Base-by-base conservation (phyloP, 2,888 invertebrate genomes). In the Dastarcus helophoroides region DNA sequence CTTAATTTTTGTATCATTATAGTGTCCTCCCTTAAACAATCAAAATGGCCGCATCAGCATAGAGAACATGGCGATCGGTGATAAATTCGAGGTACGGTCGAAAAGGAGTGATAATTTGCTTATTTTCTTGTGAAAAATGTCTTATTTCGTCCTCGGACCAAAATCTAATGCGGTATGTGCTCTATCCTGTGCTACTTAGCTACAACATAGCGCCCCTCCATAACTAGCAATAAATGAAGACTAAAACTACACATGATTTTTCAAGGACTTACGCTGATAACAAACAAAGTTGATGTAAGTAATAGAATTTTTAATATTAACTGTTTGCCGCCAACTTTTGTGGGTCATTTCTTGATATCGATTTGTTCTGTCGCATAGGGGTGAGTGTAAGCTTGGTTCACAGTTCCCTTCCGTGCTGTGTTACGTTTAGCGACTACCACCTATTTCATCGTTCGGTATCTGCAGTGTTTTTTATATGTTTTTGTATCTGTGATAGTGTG, bases 241-340 rank as follows among this genome's bases (percentile, higher is more conserved):
- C 56, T 56, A 54, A 55, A 52, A 53, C 51, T 51, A 48, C 52
- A 47, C 51, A 58, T 58, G 57, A 51, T 55, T 56, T 55, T 56
- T 55, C 57, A 56, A 53, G 56, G 54, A 59, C 55, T 54, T 53
- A 56, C 49, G 53, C 47, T 48, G 48, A 49, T 52, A 55, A 54
- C 53, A 56, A 56, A 55, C 53, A 54, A 51, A 57, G 58, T 60
- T 56, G 56, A 58, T 58, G 60, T 60, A 54, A 60, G 60, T 60
- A 56, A 38, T 43, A 38, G 38, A 42, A 33, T 42, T 45, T 36
- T 44, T 38, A 31, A 32, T 30, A 21, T 10, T 22, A 22, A 37
- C 40, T 39, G 42, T 41, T 39, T 39, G 40, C 39, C 41, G 46
- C 43, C 44, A 39, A 51, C 41, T 48, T 54, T 58, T 56, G 51